These are phyloP conservation scores for Tautogolabrus adspersus DNA, from an alignment of 2,113 vertebrate species.

Conservation along the genomic window DNA sequence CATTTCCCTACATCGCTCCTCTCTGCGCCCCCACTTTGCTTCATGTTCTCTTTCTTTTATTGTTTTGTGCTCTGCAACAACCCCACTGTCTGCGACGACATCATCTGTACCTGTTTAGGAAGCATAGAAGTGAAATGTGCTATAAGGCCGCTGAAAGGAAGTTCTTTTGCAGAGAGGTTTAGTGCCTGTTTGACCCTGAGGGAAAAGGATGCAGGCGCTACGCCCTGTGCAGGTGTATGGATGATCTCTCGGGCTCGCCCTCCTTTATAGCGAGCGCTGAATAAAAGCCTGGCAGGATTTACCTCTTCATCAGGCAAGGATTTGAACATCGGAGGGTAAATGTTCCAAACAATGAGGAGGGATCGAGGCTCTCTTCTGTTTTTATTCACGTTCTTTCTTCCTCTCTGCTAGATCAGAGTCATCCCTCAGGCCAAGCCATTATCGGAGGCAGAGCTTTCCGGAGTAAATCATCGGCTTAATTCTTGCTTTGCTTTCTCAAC, in stretches of 20 bases:
- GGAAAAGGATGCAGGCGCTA: constrained; percentile 49
- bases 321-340: constrained; percentile 49
- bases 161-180: constrained; percentile 57
- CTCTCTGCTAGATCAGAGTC: constrained; percentile 50
- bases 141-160: constrained; percentile 47
- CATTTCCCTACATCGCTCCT: constrained; percentile 26
- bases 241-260: constrained; percentile 47
- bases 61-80: constrained; percentile 27
- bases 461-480: constrained; percentile 72
- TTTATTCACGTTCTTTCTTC: constrained; percentile 52
- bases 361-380: constrained; percentile 39
- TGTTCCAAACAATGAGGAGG: constrained; percentile 58
- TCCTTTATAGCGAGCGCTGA: constrained; percentile 40
- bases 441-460: constrained; percentile 62
- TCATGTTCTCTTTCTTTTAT: constrained; percentile 20
- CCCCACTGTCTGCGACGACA: not conserved
- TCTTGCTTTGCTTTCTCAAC: constrained; percentile 60
- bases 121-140: constrained; percentile 21
- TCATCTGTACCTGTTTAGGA: constrained; percentile 24
- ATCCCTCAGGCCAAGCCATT: constrained; percentile 66
- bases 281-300: constrained; percentile 62
- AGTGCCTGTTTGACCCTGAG: constrained; percentile 51
- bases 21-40: constrained; percentile 12
- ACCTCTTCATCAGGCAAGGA: constrained; percentile 54
- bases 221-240: constrained; percentile 53